phyloP scores from a whole-genome alignment of 2,797 vertebrate genomes.

The Darevskia nairensis region DNA sequence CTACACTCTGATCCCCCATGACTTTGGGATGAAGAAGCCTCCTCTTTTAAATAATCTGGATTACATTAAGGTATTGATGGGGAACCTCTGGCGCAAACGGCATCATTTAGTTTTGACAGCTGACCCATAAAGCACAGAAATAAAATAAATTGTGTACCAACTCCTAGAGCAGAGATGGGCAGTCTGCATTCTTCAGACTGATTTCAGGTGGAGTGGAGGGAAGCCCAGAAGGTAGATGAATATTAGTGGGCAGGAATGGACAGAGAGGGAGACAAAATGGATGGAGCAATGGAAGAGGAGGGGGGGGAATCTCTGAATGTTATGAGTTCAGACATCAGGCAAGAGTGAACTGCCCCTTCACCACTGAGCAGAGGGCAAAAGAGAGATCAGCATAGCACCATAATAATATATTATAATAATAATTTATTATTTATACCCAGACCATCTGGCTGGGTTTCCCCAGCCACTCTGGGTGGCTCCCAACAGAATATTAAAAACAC shows the following conservation, averaged over 20 bases:
- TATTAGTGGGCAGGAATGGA: too few species aligned
- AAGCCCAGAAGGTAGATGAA: background rate
- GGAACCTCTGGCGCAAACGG: background rate
- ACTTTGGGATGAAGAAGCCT: conserved; percentile 99
- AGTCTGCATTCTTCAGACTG: background rate
- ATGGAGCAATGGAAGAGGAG: too few species aligned
- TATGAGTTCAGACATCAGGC: too few species aligned
- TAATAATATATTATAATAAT: too few species aligned
- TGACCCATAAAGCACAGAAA: background rate
- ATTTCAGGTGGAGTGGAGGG: background rate
- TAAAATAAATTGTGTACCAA: background rate
- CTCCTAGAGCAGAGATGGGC: background rate
- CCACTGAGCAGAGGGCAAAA: background rate
- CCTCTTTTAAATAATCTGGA: conserved; percentile 91
- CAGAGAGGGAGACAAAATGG: too few species aligned
- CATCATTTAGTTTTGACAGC: conserved; percentile 1
- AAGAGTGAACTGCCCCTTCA: too few species aligned
- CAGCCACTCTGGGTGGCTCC: too few species aligned
- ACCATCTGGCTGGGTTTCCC: too few species aligned
- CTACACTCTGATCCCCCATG: conserved; percentile 97
- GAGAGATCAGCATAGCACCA: background rate
- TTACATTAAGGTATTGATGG: conserved; percentile 89
- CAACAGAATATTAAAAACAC: too few species aligned
- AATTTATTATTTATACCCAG: too few species aligned
- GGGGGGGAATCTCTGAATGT: too few species aligned